Percentiles rank a stretch among this genome's conserved stretches.
These are phyloP conservation scores for Oceanites oceanicus DNA, from an alignment of 2,113 vertebrate genomes.

Conservation along the genomic window DNA sequence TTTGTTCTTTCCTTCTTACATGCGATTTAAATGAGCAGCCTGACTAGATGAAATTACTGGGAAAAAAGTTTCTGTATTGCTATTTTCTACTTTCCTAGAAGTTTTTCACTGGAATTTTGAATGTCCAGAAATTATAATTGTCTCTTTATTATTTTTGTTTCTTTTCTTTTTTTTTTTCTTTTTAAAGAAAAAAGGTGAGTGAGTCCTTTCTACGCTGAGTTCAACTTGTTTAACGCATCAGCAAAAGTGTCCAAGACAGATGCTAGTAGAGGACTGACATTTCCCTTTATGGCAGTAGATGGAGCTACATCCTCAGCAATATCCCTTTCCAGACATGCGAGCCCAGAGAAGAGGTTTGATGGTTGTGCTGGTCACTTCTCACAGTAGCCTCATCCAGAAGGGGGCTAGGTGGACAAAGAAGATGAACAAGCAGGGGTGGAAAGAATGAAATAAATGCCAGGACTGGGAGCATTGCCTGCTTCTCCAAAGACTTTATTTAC, in stretches of 20 bases:
- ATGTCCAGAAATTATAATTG: accelerated
- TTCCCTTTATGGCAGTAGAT: not conserved
- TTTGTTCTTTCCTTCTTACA: no score
- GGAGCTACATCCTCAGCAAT: constrained; percentile 36
- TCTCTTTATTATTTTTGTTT: accelerated
- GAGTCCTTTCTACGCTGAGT: not conserved
- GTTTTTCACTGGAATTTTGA: not conserved
- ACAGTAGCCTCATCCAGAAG: not conserved
- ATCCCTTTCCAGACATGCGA: accelerated
- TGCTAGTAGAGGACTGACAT: not conserved
- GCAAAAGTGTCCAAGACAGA: not conserved
- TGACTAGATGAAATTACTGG: no score
- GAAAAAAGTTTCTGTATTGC: accelerated
- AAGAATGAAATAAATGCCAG: not conserved
- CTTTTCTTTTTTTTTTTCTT: not conserved
- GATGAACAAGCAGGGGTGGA: not conserved
- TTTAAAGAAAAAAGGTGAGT: accelerated
- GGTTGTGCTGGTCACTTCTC: not conserved
- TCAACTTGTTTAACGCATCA: not conserved
- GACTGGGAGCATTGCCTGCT: not conserved
- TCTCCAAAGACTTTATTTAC: not conserved
- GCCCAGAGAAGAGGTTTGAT: no score
- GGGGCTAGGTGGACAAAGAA: not conserved
- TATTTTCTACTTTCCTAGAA: not conserved
- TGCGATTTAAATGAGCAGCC: no score